Conservation (phyloP, 1,140 invertebrate species). For the Neotoxoptera formosana region DNA sequence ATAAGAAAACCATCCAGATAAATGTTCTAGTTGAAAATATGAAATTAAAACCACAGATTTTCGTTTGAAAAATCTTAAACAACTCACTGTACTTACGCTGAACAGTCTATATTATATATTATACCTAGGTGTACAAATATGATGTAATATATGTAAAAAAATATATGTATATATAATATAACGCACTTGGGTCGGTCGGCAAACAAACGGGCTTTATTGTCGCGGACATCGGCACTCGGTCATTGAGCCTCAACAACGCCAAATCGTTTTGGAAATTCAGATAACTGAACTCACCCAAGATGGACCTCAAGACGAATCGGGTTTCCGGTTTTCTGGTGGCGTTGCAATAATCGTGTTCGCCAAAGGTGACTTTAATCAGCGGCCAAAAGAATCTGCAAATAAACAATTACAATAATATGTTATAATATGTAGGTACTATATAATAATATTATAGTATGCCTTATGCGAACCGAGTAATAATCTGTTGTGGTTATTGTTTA, state of each 20-base stretch:
- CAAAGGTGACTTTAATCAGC: conserved; percentile 86
- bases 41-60: too few relatives aligned
- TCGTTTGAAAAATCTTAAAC: too few relatives aligned
- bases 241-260: conserved; percentile 78
- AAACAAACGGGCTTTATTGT: conserved; percentile 81
- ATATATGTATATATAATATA: too few relatives aligned
- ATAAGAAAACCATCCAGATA: too few relatives aligned
- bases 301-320: conserved; percentile 76
- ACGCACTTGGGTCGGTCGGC: conserved; percentile 71
- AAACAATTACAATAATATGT: neutral
- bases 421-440: neutral
- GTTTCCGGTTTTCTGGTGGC: conserved; percentile 75
- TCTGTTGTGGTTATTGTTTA: neutral
- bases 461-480: neutral
- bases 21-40: too few relatives aligned
- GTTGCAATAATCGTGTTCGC: conserved; percentile 82
- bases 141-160: too few relatives aligned
- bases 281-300: conserved; percentile 80
- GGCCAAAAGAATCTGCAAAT: conserved; percentile 86
- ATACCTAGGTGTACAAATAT: too few relatives aligned
- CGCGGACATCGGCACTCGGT: conserved; percentile 76
- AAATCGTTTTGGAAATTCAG: conserved; percentile 87
- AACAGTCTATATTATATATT: too few relatives aligned
- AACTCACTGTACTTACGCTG: too few relatives aligned
- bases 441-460: neutral